Base-by-base conservation (phyloP, 1,140 invertebrate genomes). In the Drosophila nigrodunni region DNA sequence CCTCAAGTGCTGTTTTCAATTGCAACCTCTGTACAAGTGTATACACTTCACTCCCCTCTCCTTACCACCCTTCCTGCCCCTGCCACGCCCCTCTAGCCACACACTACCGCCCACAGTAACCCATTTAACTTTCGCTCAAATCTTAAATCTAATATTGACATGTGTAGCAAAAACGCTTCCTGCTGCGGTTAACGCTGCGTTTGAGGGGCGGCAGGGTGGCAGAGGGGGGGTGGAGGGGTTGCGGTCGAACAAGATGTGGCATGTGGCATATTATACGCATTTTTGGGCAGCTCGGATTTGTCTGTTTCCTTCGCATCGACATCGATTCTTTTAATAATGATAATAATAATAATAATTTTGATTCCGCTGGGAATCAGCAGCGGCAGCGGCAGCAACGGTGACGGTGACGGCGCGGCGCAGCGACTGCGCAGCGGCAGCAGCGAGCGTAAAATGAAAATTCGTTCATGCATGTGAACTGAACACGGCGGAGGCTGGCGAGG, bases 401-500 rank as follows among this genome's bases (percentile, higher is more conserved):
- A n/a, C n/a, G n/a, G n/a, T 15, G 15, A 15, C 41, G 11, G 39
- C 15, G 11, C 34, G 39, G 41, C 4, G 34, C 41, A 43, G 47
- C 15, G 11, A 15, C 35, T 6, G 52, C 34, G 54, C 35, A 37
- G 54, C 43, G 30, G 18, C 43, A 39, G 35, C 44, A 35, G 50
- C 55, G 67, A 83, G 81, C 81, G 82, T 87, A 80, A 89, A 89
- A 89, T 88, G 77, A 78, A 88, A 88, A 88, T 75, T 83, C 85
- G 78, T 66, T 81, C 77, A 88, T 78, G 85, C 85, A 74, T 83
- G 68, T 80, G 80, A 80, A 69, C 55, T 77, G 79, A 77, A 47
- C 54, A 58, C 15, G 11, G 44, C 4, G 41, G 25, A 5, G 9
- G 21, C 5, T 11, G 7, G 9, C 8, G 13, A 30, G 52, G 9